Base-by-base conservation (phyloP, 1,140 invertebrate genomes). In the Argopecten irradians region DNA sequence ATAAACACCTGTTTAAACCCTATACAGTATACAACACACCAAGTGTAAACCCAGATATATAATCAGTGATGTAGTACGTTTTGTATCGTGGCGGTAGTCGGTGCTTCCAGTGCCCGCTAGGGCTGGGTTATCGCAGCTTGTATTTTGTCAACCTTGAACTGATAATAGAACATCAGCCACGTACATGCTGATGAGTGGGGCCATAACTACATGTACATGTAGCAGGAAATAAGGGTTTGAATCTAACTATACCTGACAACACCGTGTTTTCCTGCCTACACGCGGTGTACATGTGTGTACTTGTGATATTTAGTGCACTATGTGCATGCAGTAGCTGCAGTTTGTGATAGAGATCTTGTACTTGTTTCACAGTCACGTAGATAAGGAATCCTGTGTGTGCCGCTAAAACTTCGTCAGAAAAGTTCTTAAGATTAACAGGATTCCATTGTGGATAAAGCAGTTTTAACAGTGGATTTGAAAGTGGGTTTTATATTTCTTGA, bases 71-170 rank as follows among this genome's bases (percentile, higher is more conserved):
- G n/a, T n/a, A n/a, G n/a, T n/a, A n/a, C n/a, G n/a, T n/a, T n/a
- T n/a, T n/a, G n/a, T n/a, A 3, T 11, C 8, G 5, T n/a, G n/a
- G 22, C 55, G 55, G 28, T 71, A 71, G 22, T n/a, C 55, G 28
- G 8, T 22, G n/a, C 55, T 11, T 71, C 8, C 28, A 28, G 36
- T 39, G 36, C 36, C 36, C 36, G 13, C 36, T n/a, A n/a, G n/a
- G n/a, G 36, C 36, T 22, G 28, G 55, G 22, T 71, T 71, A 71
- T 71, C 43, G 14, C 19, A 46, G 9, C 55, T 71, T 71, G 22
- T 71, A n/a, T 71, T 71, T 46, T 71, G 28, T 71, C 55, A 28
- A n/a, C 55, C 55, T 71, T 71, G 55, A 71, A 71, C 55, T n/a
- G 55, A 28, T 71, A 71, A n/a, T 28, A 71, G 55, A 71, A n/a